Base-by-base conservation (phyloP, 2,113 vertebrate genomes). In the Seriola rivoliana region DNA sequence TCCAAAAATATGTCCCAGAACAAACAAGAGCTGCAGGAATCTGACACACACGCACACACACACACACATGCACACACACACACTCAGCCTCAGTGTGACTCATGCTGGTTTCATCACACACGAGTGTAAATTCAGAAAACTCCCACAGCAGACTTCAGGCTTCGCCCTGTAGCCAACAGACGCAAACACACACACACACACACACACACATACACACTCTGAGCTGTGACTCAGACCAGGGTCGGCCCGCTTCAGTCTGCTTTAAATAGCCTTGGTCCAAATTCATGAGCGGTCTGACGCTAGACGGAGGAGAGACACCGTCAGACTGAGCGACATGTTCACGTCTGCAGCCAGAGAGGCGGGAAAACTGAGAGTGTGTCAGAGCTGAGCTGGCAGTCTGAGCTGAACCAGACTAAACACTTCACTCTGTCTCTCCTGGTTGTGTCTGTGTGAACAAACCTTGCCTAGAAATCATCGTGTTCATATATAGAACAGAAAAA, bases 131-230 rank as follows among this genome's bases (percentile, higher is more conserved):
- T 50, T 69, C 76, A 82, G 63, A 78, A 84, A 80, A 71, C 82
- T 80, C 88, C 85, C 85, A 87, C 82, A 57, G 72, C 46, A 70
- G 62, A 78, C 57, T 85, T 54, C 42, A 44, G 65, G 80, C 72
- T 78, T 85, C 16, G 36, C 83, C 83, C 78, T 69, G 82, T 74
- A 73, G 85, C 74, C 36, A 38, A 90, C 80, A 84, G 85, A 88
- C 83, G 67, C 78, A 48, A 6, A 48, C 16, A 48, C 14, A 48
- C 46, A 48, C 16, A 71, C 52, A 67, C 57, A 62, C 62, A 52
- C 57, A 16, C 29, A 21, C 46, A 8, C 3, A 34, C 19, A 50
- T 17, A 73, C 25, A 69, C 59, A 62, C 68, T n/a, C 40, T 4
- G 38, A 62, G 69, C 2, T 62, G 80, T 88, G 83, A 88, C 50